phyloP scores from a whole-genome alignment of 2,797 vertebrate genomes.

The Heteromormyrus szaboi region DNA sequence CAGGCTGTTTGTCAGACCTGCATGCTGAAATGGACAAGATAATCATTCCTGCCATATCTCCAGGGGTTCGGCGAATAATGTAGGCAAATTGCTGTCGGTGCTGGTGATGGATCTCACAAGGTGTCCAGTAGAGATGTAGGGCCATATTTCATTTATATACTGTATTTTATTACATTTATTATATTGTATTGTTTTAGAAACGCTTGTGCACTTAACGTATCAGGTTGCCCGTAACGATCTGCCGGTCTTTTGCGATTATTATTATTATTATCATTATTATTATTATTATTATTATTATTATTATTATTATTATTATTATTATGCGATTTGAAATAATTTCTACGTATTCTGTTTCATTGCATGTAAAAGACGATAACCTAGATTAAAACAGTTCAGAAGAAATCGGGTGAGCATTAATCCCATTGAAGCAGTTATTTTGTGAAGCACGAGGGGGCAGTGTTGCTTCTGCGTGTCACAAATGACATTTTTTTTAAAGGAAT shows the following conservation, averaged over 20 bases:
- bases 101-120: neutral
- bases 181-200: neutral
- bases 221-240: neutral
- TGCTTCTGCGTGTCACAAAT: neutral
- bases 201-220: neutral
- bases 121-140: neutral
- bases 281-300: neutral
- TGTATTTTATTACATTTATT: neutral
- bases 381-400: neutral
- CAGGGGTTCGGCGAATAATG: neutral
- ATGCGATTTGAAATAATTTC: neutral
- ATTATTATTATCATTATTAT: neutral
- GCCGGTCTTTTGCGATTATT: neutral
- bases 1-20: neutral
- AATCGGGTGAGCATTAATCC: neutral
- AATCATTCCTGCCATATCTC: neutral
- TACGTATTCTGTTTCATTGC: neutral
- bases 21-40: neutral
- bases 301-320: neutral
- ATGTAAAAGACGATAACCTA: neutral
- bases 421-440: neutral
- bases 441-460: slow-evolving; percentile 46
- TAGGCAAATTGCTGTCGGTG: neutral
- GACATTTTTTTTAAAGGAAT: neutral
- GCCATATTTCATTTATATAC: neutral